These are phyloP conservation scores for Hypselothyrea guttata DNA, from an alignment of 2,888 invertebrate species.

Conservation along the genomic window DNA sequence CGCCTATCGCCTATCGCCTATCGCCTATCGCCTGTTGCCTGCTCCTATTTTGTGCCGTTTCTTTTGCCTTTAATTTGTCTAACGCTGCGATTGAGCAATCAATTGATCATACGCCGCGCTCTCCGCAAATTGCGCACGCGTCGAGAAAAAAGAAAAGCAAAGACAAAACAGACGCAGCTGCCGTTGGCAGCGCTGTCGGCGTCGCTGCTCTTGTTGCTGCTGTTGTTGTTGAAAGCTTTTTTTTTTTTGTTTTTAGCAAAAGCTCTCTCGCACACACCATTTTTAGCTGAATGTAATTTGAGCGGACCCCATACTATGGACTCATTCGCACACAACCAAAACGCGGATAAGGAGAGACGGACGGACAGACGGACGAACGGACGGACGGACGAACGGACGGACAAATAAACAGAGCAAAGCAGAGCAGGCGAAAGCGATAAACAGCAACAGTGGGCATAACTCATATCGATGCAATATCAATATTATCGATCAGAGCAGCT, in stretches of 20 bases:
- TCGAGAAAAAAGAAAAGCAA: constrained; percentile 43
- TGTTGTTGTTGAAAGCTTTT: constrained; percentile 32
- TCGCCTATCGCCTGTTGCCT: constrained; percentile 26
- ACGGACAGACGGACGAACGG: constrained; percentile 7
- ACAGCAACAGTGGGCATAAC: too few relatives aligned
- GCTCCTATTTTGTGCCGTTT: constrained; percentile 26
- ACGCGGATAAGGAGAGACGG: background rate
- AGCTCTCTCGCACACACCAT: constrained; percentile 77
- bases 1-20: constrained; percentile 11
- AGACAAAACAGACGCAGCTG: constrained; percentile 3
- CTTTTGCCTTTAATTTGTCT: too few relatives aligned
- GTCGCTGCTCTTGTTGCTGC: constrained; percentile 1
- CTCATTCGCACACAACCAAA: constrained; percentile 66
- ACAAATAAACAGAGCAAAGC: constrained; percentile 1
- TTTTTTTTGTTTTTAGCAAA: too few relatives aligned
- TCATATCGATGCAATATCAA: too few relatives aligned
- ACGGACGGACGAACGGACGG: constrained; percentile 2
- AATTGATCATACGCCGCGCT: constrained; percentile 28
- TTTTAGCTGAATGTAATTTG: constrained; percentile 83
- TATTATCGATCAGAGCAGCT: too few relatives aligned
- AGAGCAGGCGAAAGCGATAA: too few relatives aligned
- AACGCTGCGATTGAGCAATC: constrained; percentile 60
- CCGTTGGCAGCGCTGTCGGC: constrained; percentile 1
- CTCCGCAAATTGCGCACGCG: constrained; percentile 58
- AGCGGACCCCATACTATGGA: constrained; percentile 75